Conservation (phyloP, 2,888 invertebrate species). For the Exocentrus adspersus region DNA sequence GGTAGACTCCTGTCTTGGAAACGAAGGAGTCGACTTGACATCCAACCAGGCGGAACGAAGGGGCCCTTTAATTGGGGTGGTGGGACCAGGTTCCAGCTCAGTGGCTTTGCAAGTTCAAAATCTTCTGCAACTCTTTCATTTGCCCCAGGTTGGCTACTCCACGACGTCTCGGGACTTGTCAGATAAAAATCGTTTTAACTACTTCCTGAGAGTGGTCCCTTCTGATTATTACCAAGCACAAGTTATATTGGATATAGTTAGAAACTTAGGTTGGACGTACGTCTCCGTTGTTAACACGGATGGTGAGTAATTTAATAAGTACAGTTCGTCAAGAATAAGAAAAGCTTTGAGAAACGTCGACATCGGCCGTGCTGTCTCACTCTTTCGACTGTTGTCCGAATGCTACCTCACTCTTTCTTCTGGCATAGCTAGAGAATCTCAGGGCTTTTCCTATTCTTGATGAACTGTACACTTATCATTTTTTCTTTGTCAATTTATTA, state of each 20-base stretch:
- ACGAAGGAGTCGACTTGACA: conserved; percentile 16
- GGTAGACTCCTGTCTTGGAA: conserved; percentile 32
- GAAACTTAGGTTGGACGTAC: conserved; percentile 80
- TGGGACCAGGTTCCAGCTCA: conserved; percentile 79
- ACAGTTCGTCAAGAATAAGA: too few relatives aligned
- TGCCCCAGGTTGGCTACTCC: conserved; percentile 79
- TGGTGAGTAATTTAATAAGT: conserved; percentile 65
- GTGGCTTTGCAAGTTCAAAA: conserved; percentile 79
- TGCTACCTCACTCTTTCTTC: too few relatives aligned
- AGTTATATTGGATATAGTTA: conserved; percentile 75
- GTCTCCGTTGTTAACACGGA: conserved; percentile 80
- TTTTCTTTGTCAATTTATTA: too few relatives aligned
- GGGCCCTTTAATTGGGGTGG: conserved; percentile 73
- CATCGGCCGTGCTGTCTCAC: too few relatives aligned
- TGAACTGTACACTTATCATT: too few relatives aligned
- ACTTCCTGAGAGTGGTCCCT: conserved; percentile 82
- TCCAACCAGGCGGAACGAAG: conserved; percentile 32
- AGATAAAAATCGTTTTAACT: conserved; percentile 78
- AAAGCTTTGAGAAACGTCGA: too few relatives aligned
- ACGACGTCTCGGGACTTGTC: conserved; percentile 81
- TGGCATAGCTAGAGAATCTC: too few relatives aligned
- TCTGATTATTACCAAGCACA: conserved; percentile 82
- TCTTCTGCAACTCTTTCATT: conserved; percentile 74
- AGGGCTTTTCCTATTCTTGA: too few relatives aligned
- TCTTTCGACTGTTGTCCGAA: too few relatives aligned